Evolutionary conservation across 1,140 invertebrate species (phyloP).

Genomic region (Bombus ignitus): DNA sequence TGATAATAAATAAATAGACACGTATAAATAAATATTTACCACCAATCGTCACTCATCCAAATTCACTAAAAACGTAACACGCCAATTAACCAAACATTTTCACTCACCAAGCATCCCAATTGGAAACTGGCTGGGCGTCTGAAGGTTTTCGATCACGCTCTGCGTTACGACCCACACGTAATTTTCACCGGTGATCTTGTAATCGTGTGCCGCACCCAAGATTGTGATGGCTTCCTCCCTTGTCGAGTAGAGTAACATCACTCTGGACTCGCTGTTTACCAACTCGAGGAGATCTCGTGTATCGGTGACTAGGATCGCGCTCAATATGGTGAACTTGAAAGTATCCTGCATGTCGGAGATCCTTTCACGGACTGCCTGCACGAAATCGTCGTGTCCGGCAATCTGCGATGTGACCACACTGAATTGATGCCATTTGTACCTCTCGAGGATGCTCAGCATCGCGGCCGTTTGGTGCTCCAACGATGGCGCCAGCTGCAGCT

Average conservation of each 20-base stretch:
- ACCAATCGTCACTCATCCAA: not conserved
- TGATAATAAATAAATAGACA: no score
- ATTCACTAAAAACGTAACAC: no score
- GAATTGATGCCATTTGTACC: constrained; percentile 98
- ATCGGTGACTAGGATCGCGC: constrained; percentile 90
- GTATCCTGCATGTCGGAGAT: constrained; percentile 92
- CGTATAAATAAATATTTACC: no score
- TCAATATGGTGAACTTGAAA: constrained; percentile 95
- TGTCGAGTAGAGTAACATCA: constrained; percentile 96
- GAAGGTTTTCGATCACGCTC: constrained; percentile 92
- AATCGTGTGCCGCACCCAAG: constrained; percentile 89
- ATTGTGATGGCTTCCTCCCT: constrained; percentile 94
- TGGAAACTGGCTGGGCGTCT: constrained; percentile 92
- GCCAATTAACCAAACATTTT: no score
- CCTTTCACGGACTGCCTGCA: constrained; percentile 94
- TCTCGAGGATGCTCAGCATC: constrained; percentile 95
- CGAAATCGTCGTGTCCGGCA: constrained; percentile 96
- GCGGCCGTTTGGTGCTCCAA: constrained; percentile 96
- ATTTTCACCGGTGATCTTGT: constrained; percentile 95
- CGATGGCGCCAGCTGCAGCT: constrained; percentile 95
- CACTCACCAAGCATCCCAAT: constrained; percentile 95
- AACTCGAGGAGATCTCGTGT: constrained; percentile 88
- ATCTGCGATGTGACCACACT: constrained; percentile 96
- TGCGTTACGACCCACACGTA: constrained; percentile 99
- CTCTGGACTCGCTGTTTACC: constrained; percentile 94